Evolutionary conservation across 2,888 invertebrate species (phyloP).

Genomic region (Cotesia congregata): DNA sequence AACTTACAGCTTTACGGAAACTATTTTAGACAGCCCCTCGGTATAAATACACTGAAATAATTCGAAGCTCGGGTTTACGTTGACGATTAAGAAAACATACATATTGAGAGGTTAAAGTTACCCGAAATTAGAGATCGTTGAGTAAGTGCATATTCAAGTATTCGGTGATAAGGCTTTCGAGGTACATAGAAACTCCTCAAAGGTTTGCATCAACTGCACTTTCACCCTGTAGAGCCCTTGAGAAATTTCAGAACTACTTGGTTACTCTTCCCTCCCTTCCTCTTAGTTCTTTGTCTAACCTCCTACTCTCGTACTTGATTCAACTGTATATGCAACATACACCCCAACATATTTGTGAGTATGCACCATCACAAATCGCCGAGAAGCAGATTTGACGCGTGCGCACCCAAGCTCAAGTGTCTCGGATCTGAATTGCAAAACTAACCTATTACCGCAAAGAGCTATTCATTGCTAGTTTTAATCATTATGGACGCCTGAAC

Average conservation of each 20-base stretch:
- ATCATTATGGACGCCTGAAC: constrained; percentile 8
- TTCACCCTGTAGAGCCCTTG: constrained; percentile 34
- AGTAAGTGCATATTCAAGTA: constrained; percentile 8
- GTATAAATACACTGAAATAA: background rate
- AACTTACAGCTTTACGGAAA: background rate
- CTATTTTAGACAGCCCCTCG: background rate
- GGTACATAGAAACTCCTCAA: constrained; percentile 25
- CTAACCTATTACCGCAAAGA: background rate
- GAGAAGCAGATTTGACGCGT: background rate
- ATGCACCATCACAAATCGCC: background rate
- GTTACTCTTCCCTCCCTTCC: background rate
- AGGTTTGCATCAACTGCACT: constrained; percentile 23
- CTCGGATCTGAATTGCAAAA: constrained; percentile 2
- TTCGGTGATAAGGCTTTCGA: constrained; percentile 4
- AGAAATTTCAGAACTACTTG: constrained; percentile 37
- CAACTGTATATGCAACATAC: background rate
- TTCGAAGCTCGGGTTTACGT: background rate
- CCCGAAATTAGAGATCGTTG: constrained; percentile 18
- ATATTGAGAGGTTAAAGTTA: constrained; percentile 1
- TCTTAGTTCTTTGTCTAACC: background rate
- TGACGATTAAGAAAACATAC: background rate
- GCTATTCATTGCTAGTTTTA: background rate
- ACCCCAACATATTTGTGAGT: too few species aligned
- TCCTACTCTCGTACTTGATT: background rate
- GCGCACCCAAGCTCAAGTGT: background rate